Evolutionary conservation across 2,888 invertebrate species (phyloP).

Genomic region (Perithous albicinctus): DNA sequence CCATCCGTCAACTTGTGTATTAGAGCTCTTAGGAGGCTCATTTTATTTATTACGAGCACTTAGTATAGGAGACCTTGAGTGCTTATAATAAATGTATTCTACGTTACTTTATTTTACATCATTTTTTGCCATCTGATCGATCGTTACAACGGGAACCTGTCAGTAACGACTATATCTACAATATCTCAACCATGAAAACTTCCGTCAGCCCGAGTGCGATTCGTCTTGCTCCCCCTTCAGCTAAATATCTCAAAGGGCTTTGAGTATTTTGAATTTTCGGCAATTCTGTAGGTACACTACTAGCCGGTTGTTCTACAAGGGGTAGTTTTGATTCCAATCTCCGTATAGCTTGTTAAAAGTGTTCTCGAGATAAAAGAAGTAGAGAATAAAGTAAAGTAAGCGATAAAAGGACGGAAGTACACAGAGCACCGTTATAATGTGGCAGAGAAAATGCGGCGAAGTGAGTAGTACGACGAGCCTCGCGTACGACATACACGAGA

Average conservation of each 20-base stretch:
- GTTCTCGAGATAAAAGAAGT: constrained; percentile 14
- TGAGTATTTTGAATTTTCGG: constrained; percentile 7
- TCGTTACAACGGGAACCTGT: not conserved
- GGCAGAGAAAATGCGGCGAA: constrained; percentile 43
- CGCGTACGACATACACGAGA: constrained; percentile 58
- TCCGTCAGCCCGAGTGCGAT: not conserved
- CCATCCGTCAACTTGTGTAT: not conserved
- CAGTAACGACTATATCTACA: not conserved
- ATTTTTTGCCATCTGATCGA: not conserved
- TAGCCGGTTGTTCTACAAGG: not conserved
- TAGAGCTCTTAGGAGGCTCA: not conserved
- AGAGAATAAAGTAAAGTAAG: not conserved
- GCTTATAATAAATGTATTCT: not conserved
- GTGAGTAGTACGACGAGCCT: constrained; percentile 28
- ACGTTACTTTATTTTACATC: not conserved
- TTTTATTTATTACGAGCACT: no score
- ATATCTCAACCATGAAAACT: not conserved
- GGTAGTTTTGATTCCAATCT: constrained; percentile 47
- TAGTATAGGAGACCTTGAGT: no score
- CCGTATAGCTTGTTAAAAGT: constrained; percentile 30
- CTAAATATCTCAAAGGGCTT: not conserved
- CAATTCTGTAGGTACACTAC: not conserved
- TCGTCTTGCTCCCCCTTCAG: not conserved
- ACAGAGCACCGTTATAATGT: constrained; percentile 3
- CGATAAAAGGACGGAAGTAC: constrained; percentile 1